Base-by-base conservation (phyloP, 2,113 vertebrate genomes). In the Acanthochromis polyacanthus region DNA sequence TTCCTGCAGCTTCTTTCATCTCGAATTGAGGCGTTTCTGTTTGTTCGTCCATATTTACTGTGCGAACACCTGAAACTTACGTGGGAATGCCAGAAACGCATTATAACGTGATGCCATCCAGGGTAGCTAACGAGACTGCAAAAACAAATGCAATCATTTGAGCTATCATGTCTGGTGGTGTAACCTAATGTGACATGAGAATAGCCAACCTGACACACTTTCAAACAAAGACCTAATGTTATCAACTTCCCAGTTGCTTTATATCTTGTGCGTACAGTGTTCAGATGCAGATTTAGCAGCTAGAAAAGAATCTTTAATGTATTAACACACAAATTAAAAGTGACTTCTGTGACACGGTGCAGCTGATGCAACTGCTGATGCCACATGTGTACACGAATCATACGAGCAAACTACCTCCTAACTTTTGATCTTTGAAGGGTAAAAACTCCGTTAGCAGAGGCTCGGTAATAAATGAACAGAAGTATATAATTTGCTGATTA, bases 401-500 rank as follows among this genome's bases (percentile, higher is more conserved):
- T 52, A 25, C 70, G 28, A 71, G 62, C 57, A 75, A 87, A 86
- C 62, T 78, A 53, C 74, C 55, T 79, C 80, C 79, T 79, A 86
- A 93, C 88, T 91, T 91, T 81, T 84, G 78, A 86, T 89, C 74
- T 91, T 81, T 91, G 81, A 91, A 92, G 92, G 91, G 89, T 90
- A 91, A 91, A 92, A 88, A 81, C 80, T 83, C 56, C 61, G 87
- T 92, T 91, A 89, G 81, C 91, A 90, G 83, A 71, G 83, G 85
- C 82, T 80, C 40, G 68, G 89, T 93, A 87, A 91, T 92, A 91
- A 93, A 92, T 88, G 82, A 90, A 92, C 73, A 90, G 84, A 91
- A 91, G 89, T 90, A 87, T 90, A 89, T 92, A 87, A 92, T 92
- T 90, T 92, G 93, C 93, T 94, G 93, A 94, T 94, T 93, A 95